These are phyloP conservation scores for Sula dactylatra DNA, from an alignment of 2,113 vertebrate species.

Conservation along the genomic window DNA sequence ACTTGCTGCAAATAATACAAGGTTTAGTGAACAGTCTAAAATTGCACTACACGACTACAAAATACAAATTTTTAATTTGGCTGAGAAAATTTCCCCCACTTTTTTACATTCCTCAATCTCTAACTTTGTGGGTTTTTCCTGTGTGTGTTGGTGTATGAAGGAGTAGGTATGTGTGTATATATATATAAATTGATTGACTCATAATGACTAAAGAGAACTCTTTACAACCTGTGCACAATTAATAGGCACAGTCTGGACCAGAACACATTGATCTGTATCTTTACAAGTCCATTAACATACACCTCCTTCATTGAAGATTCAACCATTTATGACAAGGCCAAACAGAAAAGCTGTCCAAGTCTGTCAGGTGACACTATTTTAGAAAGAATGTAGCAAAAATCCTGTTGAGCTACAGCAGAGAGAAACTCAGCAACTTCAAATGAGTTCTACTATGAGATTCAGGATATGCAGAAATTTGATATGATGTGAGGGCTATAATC, in stretches of 20 bases:
- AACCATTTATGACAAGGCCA: not conserved
- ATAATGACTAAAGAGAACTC: not conserved
- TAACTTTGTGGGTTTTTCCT: not conserved
- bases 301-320: constrained; percentile 10
- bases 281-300: not conserved
- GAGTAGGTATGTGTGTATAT: rapidly evolving
- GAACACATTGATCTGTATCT: not conserved
- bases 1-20: not conserved
- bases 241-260: not conserved
- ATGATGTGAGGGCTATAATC: not conserved
- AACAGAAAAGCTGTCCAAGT: not conserved
- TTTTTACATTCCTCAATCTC: not conserved
- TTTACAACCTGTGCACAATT: not conserved
- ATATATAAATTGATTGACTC: not conserved
- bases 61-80: not conserved
- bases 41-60: rapidly evolving
- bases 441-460: not conserved
- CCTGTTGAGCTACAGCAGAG: not conserved
- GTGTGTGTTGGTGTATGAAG: not conserved
- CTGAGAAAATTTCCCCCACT: not conserved
- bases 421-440: not conserved
- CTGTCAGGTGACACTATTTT: not conserved
- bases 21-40: not conserved
- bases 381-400: not conserved
- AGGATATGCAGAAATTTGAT: not conserved